Evolutionary conservation across 2,888 invertebrate species (phyloP).

Genomic region (Torymus texanus): DNA sequence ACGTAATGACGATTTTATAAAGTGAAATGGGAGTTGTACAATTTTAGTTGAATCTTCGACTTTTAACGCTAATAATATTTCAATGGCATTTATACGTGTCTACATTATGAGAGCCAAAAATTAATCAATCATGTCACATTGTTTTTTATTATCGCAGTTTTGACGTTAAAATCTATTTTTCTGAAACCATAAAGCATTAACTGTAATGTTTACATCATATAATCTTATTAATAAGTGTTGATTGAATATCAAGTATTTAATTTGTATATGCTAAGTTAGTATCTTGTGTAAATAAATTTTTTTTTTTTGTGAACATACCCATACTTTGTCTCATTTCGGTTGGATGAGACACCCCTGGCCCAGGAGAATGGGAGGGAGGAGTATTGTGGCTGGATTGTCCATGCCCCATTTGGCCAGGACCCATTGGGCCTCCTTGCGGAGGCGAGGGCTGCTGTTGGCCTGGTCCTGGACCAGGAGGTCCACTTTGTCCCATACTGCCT

Average conservation of each 20-base stretch:
- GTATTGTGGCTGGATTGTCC: slow-evolving; percentile 49
- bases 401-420: slow-evolving; percentile 49
- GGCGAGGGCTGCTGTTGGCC: slow-evolving; percentile 53
- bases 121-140: too few species aligned
- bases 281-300: not conserved
- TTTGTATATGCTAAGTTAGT: not conserved
- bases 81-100: too few species aligned
- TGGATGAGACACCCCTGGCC: slow-evolving; percentile 57
- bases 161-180: too few species aligned
- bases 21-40: too few species aligned
- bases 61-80: too few species aligned
- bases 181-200: too few species aligned
- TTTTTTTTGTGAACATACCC: slow-evolving; percentile 37
- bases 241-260: not conserved
- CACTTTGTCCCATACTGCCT: slow-evolving; percentile 60
- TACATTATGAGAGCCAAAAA: too few species aligned
- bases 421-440: slow-evolving; percentile 47
- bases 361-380: slow-evolving; percentile 56
- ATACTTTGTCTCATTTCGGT: slow-evolving; percentile 51
- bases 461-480: slow-evolving; percentile 61
- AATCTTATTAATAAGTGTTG: too few species aligned
- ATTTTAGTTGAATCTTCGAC: too few species aligned
- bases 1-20: too few species aligned
- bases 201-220: too few species aligned
- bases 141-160: too few species aligned